Evolutionary conservation across 2,888 invertebrate species (phyloP).

Genomic region (Drosophila sordidula): DNA sequence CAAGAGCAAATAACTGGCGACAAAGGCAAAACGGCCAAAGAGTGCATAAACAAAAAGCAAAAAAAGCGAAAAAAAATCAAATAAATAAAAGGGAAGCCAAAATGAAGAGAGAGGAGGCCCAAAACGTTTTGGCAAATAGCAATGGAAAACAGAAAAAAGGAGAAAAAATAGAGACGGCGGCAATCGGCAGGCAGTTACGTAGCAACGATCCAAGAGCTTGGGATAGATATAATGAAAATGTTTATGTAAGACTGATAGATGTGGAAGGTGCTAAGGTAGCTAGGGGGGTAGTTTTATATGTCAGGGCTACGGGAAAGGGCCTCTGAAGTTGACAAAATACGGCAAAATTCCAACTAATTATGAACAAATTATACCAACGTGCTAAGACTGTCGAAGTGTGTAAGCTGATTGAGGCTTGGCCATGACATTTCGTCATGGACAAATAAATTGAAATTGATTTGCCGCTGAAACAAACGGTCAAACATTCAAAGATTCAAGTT

Average conservation of each 20-base stretch:
- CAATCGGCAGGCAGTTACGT: constrained; percentile 55
- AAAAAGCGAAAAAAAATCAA: constrained; percentile 31
- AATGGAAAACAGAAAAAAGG: constrained; percentile 26
- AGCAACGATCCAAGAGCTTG: constrained; percentile 50
- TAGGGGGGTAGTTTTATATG: constrained; percentile 1
- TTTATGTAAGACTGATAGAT: constrained; percentile 39
- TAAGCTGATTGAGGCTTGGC: constrained; percentile 29
- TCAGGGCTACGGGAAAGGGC: not conserved
- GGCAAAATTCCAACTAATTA: constrained; percentile 39
- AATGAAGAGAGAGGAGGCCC: constrained; percentile 19
- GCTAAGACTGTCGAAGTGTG: constrained; percentile 13
- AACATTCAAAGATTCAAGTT: constrained; percentile 10
- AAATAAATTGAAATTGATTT: constrained; percentile 10
- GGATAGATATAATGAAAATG: constrained; percentile 57
- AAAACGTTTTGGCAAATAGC: constrained; percentile 53
- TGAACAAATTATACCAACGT: constrained; percentile 43
- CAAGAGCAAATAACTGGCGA: constrained; percentile 70
- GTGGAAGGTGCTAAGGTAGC: not conserved
- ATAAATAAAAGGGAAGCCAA: constrained; percentile 40
- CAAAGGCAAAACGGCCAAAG: constrained; percentile 57
- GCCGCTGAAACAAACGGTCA: not conserved
- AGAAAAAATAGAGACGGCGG: constrained; percentile 3
- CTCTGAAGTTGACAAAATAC: constrained; percentile 19
- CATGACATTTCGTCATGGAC: not conserved
- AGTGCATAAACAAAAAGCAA: constrained; percentile 46